Conservation (phyloP, 2,113 vertebrate genomes). For the Lampris megalopsis region DNA sequence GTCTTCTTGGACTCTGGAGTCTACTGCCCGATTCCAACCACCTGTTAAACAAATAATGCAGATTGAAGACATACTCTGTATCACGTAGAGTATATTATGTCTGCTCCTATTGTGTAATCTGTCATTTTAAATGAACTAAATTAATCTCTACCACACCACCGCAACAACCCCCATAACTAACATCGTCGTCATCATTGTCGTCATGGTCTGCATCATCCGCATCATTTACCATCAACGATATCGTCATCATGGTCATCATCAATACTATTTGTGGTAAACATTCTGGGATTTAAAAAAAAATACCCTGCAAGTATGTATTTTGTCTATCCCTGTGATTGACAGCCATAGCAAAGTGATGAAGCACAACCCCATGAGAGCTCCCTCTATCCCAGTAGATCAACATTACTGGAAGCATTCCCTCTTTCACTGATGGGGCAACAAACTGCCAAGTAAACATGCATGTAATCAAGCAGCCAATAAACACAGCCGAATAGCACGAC, state of each 20-base stretch:
- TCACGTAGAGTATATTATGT: too few relatives aligned
- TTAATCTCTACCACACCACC: too few relatives aligned
- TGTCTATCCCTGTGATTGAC: slow-evolving; percentile 42
- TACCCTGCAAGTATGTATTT: slow-evolving; percentile 12
- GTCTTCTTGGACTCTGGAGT: neutral
- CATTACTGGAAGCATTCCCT: slow-evolving; percentile 31
- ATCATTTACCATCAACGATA: neutral
- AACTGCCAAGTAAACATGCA: slow-evolving; percentile 69
- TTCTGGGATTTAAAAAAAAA: neutral
- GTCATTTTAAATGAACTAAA: too few relatives aligned
- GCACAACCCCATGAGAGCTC: slow-evolving; percentile 34
- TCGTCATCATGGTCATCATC: slow-evolving; percentile 1
- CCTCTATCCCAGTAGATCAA: slow-evolving; percentile 9
- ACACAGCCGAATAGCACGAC: slow-evolving; percentile 62
- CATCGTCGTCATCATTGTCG: neutral
- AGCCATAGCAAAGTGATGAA: slow-evolving; percentile 17
- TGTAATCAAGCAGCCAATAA: slow-evolving; percentile 65
- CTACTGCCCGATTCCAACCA: slow-evolving; percentile 12
- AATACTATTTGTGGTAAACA: neutral
- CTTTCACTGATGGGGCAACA: slow-evolving; percentile 50
- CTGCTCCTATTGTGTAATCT: too few relatives aligned
- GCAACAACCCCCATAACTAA: neutral
- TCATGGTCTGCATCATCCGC: neutral
- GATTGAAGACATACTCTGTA: neutral
- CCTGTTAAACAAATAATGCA: slow-evolving; percentile 28